phyloP scores from a whole-genome alignment of 2,113 vertebrate genomes.

The Carettochelys insculpta region DNA sequence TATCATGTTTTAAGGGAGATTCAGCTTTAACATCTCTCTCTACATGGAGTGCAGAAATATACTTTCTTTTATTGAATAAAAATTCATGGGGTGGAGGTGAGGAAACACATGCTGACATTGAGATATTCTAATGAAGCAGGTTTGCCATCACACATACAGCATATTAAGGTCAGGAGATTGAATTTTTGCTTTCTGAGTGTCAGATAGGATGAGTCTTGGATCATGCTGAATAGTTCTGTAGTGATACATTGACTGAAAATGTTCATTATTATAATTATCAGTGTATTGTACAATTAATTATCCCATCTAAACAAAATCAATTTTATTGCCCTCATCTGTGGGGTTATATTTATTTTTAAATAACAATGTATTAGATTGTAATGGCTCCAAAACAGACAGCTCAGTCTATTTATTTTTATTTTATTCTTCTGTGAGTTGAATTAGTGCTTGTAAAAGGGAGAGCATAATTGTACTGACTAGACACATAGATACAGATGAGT shows the following conservation, averaged over 20 bases:
- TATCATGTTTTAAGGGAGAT: not conserved
- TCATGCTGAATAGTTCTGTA: not conserved
- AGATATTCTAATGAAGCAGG: not conserved
- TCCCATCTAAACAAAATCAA: not conserved
- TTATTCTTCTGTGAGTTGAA: not conserved
- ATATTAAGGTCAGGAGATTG: not conserved
- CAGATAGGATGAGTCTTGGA: not conserved
- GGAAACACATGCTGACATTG: not conserved
- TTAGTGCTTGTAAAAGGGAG: not conserved
- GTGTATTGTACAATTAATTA: not conserved
- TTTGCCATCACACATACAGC: not conserved
- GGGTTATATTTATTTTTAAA: not conserved
- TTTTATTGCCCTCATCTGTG: not conserved
- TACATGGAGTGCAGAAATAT: conserved; percentile 7
- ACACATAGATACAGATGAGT: not conserved
- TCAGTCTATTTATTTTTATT: not conserved
- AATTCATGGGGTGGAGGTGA: not conserved
- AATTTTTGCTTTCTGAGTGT: not conserved
- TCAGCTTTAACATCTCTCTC: conserved; percentile 26
- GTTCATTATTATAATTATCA: not conserved
- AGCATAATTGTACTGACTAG: not conserved
- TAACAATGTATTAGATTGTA: not conserved
- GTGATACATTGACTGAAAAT: not conserved
- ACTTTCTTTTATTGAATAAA: conserved; percentile 20
- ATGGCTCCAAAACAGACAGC: not conserved